phyloP scores from a whole-genome alignment of 2,888 invertebrate species.

The Hyalella azteca region DNA sequence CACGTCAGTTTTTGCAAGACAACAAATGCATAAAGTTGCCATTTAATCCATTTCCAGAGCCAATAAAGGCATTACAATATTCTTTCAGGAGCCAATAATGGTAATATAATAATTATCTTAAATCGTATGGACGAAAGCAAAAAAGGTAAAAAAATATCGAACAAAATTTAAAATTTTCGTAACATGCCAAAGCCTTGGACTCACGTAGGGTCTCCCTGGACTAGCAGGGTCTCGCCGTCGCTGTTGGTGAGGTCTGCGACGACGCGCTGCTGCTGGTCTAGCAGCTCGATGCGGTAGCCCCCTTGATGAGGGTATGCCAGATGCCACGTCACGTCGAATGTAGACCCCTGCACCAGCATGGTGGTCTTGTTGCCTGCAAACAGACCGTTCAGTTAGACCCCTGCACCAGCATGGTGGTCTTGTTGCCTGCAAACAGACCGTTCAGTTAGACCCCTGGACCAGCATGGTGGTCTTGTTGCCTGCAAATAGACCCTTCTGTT shows the following conservation, averaged over 20 bases:
- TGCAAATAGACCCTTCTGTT: background rate
- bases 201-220: slow-evolving; percentile 83
- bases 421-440: background rate
- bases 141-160: too few species aligned
- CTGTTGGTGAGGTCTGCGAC: slow-evolving; percentile 83
- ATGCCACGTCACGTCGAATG: slow-evolving; percentile 90
- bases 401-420: slow-evolving; percentile 70
- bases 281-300: slow-evolving; percentile 84
- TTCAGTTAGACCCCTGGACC: background rate
- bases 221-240: slow-evolving; percentile 71
- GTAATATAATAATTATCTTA: too few species aligned
- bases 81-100: too few species aligned
- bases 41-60: too few species aligned
- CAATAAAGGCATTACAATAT: too few species aligned
- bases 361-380: slow-evolving; percentile 64
- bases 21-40: too few species aligned
- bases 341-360: slow-evolving; percentile 79
- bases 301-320: slow-evolving; percentile 92
- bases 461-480: slow-evolving; percentile 70
- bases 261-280: slow-evolving; percentile 83
- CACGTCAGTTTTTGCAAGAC: too few species aligned
- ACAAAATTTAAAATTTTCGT: too few species aligned
- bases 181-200: too few species aligned
- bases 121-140: too few species aligned
- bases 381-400: background rate